Base-by-base conservation (phyloP, 2,888 invertebrate genomes). In the Archips crataeganus region DNA sequence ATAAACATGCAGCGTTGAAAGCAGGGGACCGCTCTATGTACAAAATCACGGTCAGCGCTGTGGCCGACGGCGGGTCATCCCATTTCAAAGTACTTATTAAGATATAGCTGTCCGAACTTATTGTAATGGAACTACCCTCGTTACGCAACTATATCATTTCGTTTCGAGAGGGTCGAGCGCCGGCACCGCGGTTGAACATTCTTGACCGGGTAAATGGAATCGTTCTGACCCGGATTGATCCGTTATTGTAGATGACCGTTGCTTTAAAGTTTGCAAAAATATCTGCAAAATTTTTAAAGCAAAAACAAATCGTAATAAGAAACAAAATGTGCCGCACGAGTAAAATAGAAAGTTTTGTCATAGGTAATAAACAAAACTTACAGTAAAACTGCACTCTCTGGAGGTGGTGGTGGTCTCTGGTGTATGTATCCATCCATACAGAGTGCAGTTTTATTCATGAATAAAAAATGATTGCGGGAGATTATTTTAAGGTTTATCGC, bases 181-280 rank as follows among this genome's bases (percentile, higher is more conserved):
- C 47, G 63, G 57, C 34, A 23, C 15, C 10, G 64, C 13, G 57
- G 70, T 57, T 15, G n/a, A 42, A 57, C 15, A 11, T 61, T 61
- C 47, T 62, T 64, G 57, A 47, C 63, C 47, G 64, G 70, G 64
- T 15, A 39, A 34, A 45, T 39, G 63, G 45, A 62, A 42, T 36
- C 39, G 32, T 57, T 34, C 23, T 63, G 70, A 70, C 62, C 63
- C 32, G 45, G 70, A 70, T 70, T 42, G 63, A 70, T 42, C 51
- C 36, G 45, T 61, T 49, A 49, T 49, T 47, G 23, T 57, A 8
- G 54, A 54, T 54, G 51, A 15, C 51, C 6, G 51, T 51, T 3
- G 15, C 51, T 51, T 15, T 15, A 15, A 23, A 51, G 8, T 15
- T 51, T 8, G 15, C 45, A 49, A 49, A 49, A 49, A 5, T 6